Conservation (phyloP, 1,140 invertebrate genomes). For the Rhyzopertha dominica region DNA sequence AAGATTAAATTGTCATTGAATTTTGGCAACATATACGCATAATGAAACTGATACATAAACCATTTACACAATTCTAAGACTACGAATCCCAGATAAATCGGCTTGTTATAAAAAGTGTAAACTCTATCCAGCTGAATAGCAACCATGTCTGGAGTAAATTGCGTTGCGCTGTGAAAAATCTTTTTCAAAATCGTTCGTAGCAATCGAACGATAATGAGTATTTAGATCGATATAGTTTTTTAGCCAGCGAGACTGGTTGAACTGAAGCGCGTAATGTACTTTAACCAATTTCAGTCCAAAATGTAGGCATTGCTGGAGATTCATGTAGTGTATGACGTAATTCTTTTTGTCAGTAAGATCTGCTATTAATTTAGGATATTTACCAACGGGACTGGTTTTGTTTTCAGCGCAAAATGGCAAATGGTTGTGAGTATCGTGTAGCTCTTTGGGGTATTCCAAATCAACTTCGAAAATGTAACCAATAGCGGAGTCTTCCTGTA, state of each 20-base stretch:
- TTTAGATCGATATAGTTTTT: conserved; percentile 25
- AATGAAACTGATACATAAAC: no score
- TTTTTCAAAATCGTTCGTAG: conserved; percentile 21
- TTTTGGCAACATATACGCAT: no score
- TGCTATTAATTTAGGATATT: not conserved
- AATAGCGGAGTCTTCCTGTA: conserved; percentile 30
- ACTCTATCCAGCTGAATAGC: no score
- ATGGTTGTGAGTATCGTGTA: no score
- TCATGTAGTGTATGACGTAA: not conserved
- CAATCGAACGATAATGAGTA: conserved; percentile 18
- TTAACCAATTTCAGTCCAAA: conserved; percentile 21
- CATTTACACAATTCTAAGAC: no score
- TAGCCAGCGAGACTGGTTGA: conserved; percentile 22
- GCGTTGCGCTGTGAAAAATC: no score
- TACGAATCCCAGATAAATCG: no score
- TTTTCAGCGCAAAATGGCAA: conserved; percentile 42
- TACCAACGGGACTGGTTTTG: not conserved
- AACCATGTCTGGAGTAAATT: no score
- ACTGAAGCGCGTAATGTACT: conserved; percentile 22
- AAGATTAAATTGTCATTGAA: no score
- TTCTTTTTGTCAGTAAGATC: not conserved
- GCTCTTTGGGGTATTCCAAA: no score
- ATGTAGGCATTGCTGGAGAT: conserved; percentile 17
- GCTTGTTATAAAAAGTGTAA: no score
- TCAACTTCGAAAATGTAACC: conserved; percentile 39